A percentile compares a stretch with the other conserved stretches of the same genome.
These are phyloP conservation scores for Tricholauxania praeusta DNA, from an alignment of 2,888 invertebrate genomes.

Conservation along the genomic window DNA sequence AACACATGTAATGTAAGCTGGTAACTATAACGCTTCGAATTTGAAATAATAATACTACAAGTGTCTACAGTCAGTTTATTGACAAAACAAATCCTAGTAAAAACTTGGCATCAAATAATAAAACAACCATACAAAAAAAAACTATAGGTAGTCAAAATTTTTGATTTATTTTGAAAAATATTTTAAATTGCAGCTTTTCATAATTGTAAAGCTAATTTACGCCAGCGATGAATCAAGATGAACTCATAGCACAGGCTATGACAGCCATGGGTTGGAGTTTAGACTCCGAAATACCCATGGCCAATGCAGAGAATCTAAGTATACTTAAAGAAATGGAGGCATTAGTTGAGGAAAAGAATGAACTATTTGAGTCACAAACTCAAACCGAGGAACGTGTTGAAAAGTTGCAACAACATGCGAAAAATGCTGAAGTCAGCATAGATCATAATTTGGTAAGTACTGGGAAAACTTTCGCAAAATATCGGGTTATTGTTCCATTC, in stretches of 20 bases:
- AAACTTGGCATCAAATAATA: background rate
- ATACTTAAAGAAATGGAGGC: slow-evolving; percentile 68
- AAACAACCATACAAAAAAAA: background rate
- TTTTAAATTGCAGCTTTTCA: background rate
- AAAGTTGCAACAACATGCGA: slow-evolving; percentile 69
- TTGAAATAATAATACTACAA: too few relatives aligned
- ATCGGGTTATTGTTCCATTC: background rate
- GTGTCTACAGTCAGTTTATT: background rate
- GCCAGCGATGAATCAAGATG: slow-evolving; percentile 48
- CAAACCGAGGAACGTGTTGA: slow-evolving; percentile 67
- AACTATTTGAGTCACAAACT: slow-evolving; percentile 68
- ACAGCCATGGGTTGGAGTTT: slow-evolving; percentile 65
- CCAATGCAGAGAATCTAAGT: slow-evolving; percentile 77
- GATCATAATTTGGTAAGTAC: slow-evolving; percentile 71
- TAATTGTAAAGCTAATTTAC: background rate
- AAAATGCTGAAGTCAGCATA: slow-evolving; percentile 70
- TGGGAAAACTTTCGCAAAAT: background rate
- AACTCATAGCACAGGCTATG: slow-evolving; percentile 59
- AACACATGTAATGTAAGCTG: too few relatives aligned
- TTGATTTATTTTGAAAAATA: background rate
- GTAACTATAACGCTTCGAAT: too few relatives aligned
- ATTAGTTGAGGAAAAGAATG: slow-evolving; percentile 69
- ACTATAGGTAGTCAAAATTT: background rate
- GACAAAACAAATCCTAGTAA: slow-evolving; percentile 34
- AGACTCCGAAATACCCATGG: slow-evolving; percentile 83